Evolutionary conservation across 2,797 vertebrate genomes (phyloP).

Genomic region (Naso thynnoides): DNA sequence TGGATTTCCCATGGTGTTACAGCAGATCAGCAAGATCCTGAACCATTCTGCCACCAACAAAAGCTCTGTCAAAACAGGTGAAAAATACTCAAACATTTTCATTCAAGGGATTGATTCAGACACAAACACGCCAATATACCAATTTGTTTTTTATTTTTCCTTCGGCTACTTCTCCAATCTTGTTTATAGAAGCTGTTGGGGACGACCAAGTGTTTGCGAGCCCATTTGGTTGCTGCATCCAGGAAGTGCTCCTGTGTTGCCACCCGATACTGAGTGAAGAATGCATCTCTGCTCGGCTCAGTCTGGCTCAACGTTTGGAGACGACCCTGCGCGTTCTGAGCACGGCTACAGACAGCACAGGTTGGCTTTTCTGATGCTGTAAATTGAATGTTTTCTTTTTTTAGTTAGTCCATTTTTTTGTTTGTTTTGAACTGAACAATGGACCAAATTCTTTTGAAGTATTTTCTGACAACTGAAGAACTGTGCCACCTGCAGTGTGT

Average conservation of each 20-base stretch:
- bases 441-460: too few species aligned
- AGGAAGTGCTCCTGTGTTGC: constrained; percentile 90
- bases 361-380: constrained; percentile 67
- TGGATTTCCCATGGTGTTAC: constrained; percentile 91
- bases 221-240: constrained; percentile 88
- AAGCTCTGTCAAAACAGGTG: constrained; percentile 78
- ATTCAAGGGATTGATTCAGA: neutral
- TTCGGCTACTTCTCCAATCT: neutral
- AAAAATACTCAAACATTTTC: neutral
- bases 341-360: constrained; percentile 79
- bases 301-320: constrained; percentile 88
- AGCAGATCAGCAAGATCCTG: constrained; percentile 94
- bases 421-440: neutral
- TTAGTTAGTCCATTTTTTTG: neutral
- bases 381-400: neutral
- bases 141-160: too few species aligned
- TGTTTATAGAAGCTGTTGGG: constrained; percentile 80
- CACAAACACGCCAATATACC: too few species aligned
- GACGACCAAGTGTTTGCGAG: constrained; percentile 82
- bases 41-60: constrained; percentile 84
- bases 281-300: constrained; percentile 82
- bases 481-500: neutral
- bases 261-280: constrained; percentile 89
- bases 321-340: constrained; percentile 85
- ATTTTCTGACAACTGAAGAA: neutral